phyloP scores from a whole-genome alignment of 1,140 invertebrate species.

The Belonocnema kinseyi region DNA sequence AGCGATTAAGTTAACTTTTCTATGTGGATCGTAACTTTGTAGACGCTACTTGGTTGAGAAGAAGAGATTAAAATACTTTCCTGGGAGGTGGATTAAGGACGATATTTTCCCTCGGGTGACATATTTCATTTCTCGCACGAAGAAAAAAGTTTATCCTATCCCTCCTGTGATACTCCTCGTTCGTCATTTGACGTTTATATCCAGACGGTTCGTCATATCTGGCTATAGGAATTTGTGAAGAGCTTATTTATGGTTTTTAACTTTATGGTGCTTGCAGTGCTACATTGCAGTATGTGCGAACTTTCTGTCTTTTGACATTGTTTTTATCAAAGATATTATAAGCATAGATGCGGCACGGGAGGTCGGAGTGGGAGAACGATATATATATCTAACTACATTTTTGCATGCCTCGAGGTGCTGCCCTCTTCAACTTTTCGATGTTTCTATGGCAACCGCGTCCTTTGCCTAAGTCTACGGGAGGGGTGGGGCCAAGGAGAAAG shows the following conservation, averaged over 20 bases:
- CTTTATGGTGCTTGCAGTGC: conserved; percentile 1
- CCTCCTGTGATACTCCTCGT: not conserved
- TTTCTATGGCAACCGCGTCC: too few relatives aligned
- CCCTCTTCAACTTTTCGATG: too few relatives aligned
- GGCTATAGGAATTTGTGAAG: conserved; percentile 13
- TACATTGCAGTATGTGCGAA: conserved; percentile 10
- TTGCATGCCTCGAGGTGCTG: too few relatives aligned
- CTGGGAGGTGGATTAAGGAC: conserved; percentile 33
- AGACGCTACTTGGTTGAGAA: not conserved
- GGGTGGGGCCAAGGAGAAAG: too few relatives aligned
- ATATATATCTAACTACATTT: too few relatives aligned
- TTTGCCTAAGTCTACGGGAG: too few relatives aligned
- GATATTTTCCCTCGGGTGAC: conserved; percentile 19
- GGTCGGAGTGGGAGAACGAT: too few relatives aligned
- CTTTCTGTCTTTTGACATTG: conserved; percentile 3
- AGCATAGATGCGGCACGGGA: too few relatives aligned
- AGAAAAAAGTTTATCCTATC: conserved; percentile 5
- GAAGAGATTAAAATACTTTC: conserved; percentile 54
- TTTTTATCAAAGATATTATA: too few relatives aligned
- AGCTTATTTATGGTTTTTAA: conserved; percentile 26
- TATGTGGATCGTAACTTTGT: not conserved
- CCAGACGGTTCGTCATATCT: conserved; percentile 2
- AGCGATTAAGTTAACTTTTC: too few relatives aligned
- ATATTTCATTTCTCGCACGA: not conserved
- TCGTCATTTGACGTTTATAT: conserved; percentile 18